Percentiles rank a stretch among this genome's conserved stretches.
phyloP scores from a whole-genome alignment of 1,140 invertebrate genomes.

The Zaprionus ornatus region DNA sequence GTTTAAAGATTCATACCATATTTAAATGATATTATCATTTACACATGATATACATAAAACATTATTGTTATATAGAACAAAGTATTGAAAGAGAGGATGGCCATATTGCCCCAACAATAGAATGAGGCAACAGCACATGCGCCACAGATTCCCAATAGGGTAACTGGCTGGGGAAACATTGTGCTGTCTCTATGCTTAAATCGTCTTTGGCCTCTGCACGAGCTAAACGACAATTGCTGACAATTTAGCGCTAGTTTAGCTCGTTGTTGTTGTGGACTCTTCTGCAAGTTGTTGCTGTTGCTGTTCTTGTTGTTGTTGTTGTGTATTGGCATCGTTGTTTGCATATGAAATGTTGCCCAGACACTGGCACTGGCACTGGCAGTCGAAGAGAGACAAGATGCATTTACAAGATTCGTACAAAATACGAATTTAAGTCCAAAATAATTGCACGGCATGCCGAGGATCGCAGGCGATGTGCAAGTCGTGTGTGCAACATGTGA shows the following conservation, averaged over 20 bases:
- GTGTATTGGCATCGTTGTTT: slow-evolving; percentile 24
- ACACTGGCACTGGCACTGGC: slow-evolving; percentile 15
- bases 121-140: too few species aligned
- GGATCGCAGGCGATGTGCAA: slow-evolving; percentile 37
- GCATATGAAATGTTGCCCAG: slow-evolving; percentile 45
- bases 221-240: slow-evolving; percentile 59
- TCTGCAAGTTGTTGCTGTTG: background rate
- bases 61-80: too few species aligned
- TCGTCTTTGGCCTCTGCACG: slow-evolving; percentile 1
- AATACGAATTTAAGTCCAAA: slow-evolving; percentile 83
- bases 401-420: slow-evolving; percentile 80
- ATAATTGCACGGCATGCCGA: slow-evolving; percentile 82
- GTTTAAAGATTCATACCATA: too few species aligned
- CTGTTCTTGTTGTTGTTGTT: slow-evolving; percentile 14
- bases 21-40: too few species aligned
- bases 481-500: slow-evolving; percentile 47
- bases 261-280: slow-evolving; percentile 4
- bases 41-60: too few species aligned
- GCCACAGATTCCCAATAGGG: too few species aligned
- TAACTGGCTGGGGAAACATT: too few species aligned
- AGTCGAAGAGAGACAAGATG: slow-evolving; percentile 66
- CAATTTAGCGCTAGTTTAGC: slow-evolving; percentile 61
- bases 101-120: too few species aligned
- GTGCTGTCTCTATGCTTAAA: too few species aligned
- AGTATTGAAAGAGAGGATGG: too few species aligned